Evolutionary conservation across 2,797 vertebrate species (phyloP), one percentile per base, ranked within the genome.

Genomic region (Cossypha dichroa): DNA sequence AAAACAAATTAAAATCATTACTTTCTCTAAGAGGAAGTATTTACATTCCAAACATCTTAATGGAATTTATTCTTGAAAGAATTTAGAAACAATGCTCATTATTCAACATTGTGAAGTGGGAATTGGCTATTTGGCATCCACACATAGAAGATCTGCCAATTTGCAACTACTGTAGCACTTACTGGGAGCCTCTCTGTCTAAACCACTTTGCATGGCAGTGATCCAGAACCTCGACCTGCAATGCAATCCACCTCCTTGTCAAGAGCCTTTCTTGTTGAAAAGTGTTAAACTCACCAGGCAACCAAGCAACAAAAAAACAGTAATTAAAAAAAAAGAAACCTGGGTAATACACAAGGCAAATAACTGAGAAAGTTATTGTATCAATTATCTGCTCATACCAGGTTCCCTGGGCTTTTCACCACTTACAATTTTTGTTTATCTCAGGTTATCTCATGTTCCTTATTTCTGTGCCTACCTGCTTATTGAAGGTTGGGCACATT

Each of bases 1-100:
- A 96, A 98, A 98, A 90, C 83, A 97, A 96, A 96, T 97, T 97
- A 95, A 97, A 97, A 97, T 80, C 12, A 34, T 96, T 97, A 91
- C 90, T 96, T 94, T 95, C 86, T 87, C 59, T 64, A 67, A 95
- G 77, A 97, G 88, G 59, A 94, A 95, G 43, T 94, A 90, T 90
- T 94, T 91, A 64, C 54, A 85, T 92, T 93, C 45, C 26, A 48
- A 90, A 77, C 72, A 73, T 88, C 82, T 93, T 93, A 91, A 94
- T 73, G 38, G 88, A 80, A 68, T 49, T 95, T 25, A 15, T 59
- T 88, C 77, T 94, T 88, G 51, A 58, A 88, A 95, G 70, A 88
- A 90, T 84, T 55, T 49, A 64, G 75, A 94, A 92, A 83, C 64
- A 84, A 58, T 55, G 58, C 33, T 34, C 76, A 70, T 97, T 92